A percentile compares a stretch with the other conserved stretches of the same genome.
phyloP scores from a whole-genome alignment of 2,888 invertebrate genomes.

The Zaprionus bogoriensis region DNA sequence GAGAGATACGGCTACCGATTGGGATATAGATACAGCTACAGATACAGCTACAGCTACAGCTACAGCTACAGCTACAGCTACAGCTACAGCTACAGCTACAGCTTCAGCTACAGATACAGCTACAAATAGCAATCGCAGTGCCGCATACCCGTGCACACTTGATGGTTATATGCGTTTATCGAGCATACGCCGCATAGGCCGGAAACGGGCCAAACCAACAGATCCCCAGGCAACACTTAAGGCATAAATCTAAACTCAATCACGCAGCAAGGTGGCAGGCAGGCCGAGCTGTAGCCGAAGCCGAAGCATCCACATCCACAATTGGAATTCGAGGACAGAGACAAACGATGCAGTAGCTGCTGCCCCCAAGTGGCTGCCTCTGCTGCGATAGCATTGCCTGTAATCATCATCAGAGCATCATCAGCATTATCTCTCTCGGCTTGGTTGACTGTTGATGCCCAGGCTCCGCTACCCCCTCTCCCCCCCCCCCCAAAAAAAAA shows the following conservation, averaged over 20 bases:
- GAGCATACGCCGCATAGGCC: slow-evolving; percentile 48
- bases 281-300: slow-evolving; percentile 4
- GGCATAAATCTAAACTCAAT: slow-evolving; percentile 75
- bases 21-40: not conserved
- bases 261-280: slow-evolving; percentile 50
- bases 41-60: no score
- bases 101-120: not conserved
- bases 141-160: not conserved
- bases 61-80: slow-evolving; percentile 21
- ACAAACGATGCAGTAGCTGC: slow-evolving; percentile 58
- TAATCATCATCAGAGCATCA: slow-evolving; percentile 53
- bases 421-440: slow-evolving; percentile 38
- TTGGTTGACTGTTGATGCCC: not conserved
- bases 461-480: no score
- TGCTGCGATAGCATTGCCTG: slow-evolving; percentile 45
- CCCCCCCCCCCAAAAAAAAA: not conserved
- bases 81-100: slow-evolving; percentile 12
- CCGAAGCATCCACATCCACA: slow-evolving; percentile 3
- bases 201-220: slow-evolving; percentile 42
- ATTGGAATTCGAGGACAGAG: slow-evolving; percentile 25
- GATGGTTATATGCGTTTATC: slow-evolving; percentile 1
- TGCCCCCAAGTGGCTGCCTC: slow-evolving; percentile 35
- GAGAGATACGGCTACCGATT: not conserved
- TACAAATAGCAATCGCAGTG: not conserved
- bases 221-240: slow-evolving; percentile 72